Base-by-base conservation (phyloP, 2,113 vertebrate species). In the Polyodon spathula region DNA sequence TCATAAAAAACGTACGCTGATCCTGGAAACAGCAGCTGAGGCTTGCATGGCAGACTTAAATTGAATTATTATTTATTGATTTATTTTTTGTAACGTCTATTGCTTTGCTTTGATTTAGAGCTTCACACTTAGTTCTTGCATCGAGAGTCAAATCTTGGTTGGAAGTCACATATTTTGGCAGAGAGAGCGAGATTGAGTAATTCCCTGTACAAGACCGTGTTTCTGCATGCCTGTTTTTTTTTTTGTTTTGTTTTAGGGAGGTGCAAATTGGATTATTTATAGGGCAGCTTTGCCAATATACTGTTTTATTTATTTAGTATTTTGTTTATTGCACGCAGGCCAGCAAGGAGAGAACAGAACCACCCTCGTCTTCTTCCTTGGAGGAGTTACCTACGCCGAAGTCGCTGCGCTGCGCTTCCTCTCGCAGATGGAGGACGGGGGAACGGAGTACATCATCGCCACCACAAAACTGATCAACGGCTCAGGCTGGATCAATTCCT, bases 391-490 rank as follows among this genome's bases (percentile, higher is more conserved):
- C 0, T 98, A 93, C 0, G 97, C 97, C 0, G 97, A 99, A 67
- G 94, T 99, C 7, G 94, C 95, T 0, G 95, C 97, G 0, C 86
- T 98, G 40, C 84, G 95, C 0, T 99, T 99, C 48, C 89, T 99
- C 46, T 98, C 95, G 17, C 95, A 99, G 46, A 86, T 97, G 89
- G 97, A 99, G 70, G 97, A 99, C 11, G 89, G 94, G 8, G 93
- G 94, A 54, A 97, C 92, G 6, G 97, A 99, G 53, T 99, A 99
- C 0, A 85, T 99, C 4, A 94, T 99, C 46, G 95, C 94, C 37
- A 94, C 95, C 4, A 98, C 97, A 1, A 99, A 98, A 68, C 90
- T 99, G 0, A 84, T 98, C 69, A 99, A 95, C 0, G 95, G 97
- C 3, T 91, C 86, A 16, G 95, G 84, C 40, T 99, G 95, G 93